A percentile compares a stretch with the other conserved stretches of the same genome.
Evolutionary conservation across 2,888 invertebrate species (phyloP).

Genomic region (Meteorus cinctellus): DNA sequence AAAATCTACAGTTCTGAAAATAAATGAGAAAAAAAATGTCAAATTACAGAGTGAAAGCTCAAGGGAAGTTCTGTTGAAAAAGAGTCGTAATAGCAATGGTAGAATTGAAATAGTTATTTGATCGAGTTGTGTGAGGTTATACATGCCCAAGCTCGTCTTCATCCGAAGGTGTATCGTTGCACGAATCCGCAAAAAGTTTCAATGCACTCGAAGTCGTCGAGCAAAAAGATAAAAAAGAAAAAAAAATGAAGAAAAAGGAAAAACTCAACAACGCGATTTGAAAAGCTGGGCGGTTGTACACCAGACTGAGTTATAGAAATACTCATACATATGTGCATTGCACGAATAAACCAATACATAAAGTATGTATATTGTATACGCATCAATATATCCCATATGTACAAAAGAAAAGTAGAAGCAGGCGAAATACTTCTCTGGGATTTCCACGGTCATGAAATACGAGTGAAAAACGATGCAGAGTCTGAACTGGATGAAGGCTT

Average conservation of each 20-base stretch:
- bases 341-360: neutral
- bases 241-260: neutral
- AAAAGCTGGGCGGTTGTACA: constrained; percentile 2
- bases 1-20: neutral
- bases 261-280: neutral
- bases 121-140: constrained; percentile 22
- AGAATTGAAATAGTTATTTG: constrained; percentile 22
- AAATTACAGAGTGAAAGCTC: constrained; percentile 9
- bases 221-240: neutral
- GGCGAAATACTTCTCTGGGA: constrained; percentile 31
- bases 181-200: constrained; percentile 19
- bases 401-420: neutral
- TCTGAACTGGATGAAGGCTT: constrained; percentile 17
- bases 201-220: constrained; percentile 26
- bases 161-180: constrained; percentile 9
- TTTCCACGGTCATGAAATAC: neutral
- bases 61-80: neutral
- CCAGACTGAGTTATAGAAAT: neutral
- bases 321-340: neutral
- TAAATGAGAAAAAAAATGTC: neutral
- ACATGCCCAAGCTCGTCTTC: neutral
- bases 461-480: constrained; percentile 17
- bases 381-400: neutral
- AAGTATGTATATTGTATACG: neutral
- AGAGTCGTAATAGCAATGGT: constrained; percentile 1